These are phyloP conservation scores for Tapirus indicus DNA, from an alignment of 2,797 vertebrate genomes.

Conservation along the genomic window DNA sequence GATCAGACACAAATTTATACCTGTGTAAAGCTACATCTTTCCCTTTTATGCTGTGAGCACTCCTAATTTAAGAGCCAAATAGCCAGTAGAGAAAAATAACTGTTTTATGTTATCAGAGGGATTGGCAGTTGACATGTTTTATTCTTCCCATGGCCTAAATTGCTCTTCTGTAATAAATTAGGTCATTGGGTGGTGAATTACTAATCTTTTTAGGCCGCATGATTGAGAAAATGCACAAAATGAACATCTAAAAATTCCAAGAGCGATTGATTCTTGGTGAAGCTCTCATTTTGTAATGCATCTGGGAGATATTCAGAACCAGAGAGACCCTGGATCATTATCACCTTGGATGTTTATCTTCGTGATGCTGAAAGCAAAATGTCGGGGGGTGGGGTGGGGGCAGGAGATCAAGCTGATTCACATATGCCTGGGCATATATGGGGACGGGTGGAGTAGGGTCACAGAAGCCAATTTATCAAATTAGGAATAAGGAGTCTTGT, in stretches of 20 bases:
- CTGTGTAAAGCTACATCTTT: neutral
- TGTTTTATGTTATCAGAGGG: neutral
- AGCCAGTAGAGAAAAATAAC: constrained; percentile 43
- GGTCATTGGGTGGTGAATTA: neutral
- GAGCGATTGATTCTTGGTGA: neutral
- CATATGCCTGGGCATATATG: neutral
- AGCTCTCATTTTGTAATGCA: neutral
- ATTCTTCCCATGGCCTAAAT: neutral
- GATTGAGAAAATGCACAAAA: neutral
- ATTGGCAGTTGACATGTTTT: neutral
- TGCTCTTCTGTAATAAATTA: constrained; percentile 34
- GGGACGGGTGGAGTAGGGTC: neutral
- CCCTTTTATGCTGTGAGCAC: neutral
- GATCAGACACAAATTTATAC: neutral
- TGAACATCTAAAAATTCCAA: neutral
- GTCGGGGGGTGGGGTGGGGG: no score
- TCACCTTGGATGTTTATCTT: neutral
- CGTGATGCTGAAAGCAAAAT: constrained; percentile 18
- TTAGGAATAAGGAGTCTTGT: neutral
- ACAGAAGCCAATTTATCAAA: neutral
- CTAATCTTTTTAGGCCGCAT: neutral
- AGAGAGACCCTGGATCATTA: neutral
- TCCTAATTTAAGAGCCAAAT: constrained; percentile 57
- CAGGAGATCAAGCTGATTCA: neutral
- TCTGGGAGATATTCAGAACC: neutral